Percentiles rank a stretch among this genome's conserved stretches.
phyloP scores from a whole-genome alignment of 2,113 vertebrate genomes.

The Pelmatolapia mariae region DNA sequence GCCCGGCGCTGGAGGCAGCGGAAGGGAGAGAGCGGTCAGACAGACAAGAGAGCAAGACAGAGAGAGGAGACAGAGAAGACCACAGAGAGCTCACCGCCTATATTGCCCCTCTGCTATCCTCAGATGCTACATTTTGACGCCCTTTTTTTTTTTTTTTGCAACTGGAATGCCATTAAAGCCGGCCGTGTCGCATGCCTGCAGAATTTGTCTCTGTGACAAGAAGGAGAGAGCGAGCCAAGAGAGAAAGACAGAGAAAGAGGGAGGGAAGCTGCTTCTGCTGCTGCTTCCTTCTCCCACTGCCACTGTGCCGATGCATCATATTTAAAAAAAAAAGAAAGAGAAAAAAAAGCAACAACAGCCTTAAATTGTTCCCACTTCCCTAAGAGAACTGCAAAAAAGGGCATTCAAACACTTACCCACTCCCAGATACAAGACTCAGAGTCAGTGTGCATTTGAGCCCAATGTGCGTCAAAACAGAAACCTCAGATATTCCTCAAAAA shows the following conservation, averaged over 20 bases:
- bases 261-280: constrained; percentile 10
- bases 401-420: constrained; percentile 70
- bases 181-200: constrained; percentile 42
- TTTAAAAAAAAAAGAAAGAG: not conserved
- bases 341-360: not conserved
- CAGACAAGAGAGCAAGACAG: constrained; percentile 21
- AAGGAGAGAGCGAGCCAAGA: constrained; percentile 8
- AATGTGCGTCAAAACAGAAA: constrained; percentile 59
- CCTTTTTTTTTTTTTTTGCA: constrained; percentile 31
- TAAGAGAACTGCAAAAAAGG: constrained; percentile 39
- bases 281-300: constrained; percentile 20
- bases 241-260: constrained; percentile 17
- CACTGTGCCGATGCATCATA: constrained; percentile 29
- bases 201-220: constrained; percentile 37
- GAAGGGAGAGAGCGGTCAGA: constrained; percentile 43
- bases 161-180: constrained; percentile 52
- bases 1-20: constrained; percentile 53
- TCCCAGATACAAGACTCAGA: constrained; percentile 61
- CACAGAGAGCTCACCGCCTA: constrained; percentile 55
- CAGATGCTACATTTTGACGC: constrained; percentile 58
- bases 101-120: constrained; percentile 51
- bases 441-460: constrained; percentile 60
- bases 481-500: constrained; percentile 63
- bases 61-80: constrained; percentile 37
- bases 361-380: constrained; percentile 61